These are phyloP conservation scores for Hemicordylus capensis DNA, from an alignment of 2,113 vertebrate species.

Conservation along the genomic window DNA sequence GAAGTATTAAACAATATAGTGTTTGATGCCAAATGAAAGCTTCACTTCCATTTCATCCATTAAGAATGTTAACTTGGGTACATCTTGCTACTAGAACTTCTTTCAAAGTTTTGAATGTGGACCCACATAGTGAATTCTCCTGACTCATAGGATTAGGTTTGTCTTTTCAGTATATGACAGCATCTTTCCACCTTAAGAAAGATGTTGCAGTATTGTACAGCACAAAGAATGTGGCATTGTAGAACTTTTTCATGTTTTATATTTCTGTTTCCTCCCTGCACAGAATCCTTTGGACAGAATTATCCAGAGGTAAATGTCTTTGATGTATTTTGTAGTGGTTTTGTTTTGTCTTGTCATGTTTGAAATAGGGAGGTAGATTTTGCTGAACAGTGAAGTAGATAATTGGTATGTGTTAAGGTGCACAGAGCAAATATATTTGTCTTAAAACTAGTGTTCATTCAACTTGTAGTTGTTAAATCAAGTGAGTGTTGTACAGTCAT, in stretches of 20 bases:
- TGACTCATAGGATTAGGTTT: not conserved
- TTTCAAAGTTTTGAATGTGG: not conserved
- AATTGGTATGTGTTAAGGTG: not conserved
- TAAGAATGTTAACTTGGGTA: not conserved
- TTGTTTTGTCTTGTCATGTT: not conserved
- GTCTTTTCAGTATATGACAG: not conserved
- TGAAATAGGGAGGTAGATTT: not conserved
- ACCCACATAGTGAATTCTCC: not conserved
- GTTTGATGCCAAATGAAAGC: not conserved
- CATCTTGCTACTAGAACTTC: not conserved
- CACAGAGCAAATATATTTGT: not conserved
- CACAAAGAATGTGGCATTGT: not conserved
- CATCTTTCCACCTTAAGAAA: not conserved
- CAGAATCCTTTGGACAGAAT: constrained; percentile 98
- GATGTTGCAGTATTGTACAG: not conserved
- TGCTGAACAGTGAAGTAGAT: not conserved
- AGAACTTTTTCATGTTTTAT: not conserved
- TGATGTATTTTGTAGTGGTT: not conserved
- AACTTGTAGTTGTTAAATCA: not conserved
- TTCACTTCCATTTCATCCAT: not conserved
- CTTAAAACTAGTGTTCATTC: not conserved
- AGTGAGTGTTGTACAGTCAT: not conserved
- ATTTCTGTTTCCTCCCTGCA: constrained; percentile 54
- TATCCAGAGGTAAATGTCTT: constrained; percentile 90
- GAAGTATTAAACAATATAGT: not conserved